A percentile compares a stretch with the other conserved stretches of the same genome.
These are phyloP conservation scores for Alcis repandata DNA, from an alignment of 2,888 invertebrate species.

Conservation along the genomic window DNA sequence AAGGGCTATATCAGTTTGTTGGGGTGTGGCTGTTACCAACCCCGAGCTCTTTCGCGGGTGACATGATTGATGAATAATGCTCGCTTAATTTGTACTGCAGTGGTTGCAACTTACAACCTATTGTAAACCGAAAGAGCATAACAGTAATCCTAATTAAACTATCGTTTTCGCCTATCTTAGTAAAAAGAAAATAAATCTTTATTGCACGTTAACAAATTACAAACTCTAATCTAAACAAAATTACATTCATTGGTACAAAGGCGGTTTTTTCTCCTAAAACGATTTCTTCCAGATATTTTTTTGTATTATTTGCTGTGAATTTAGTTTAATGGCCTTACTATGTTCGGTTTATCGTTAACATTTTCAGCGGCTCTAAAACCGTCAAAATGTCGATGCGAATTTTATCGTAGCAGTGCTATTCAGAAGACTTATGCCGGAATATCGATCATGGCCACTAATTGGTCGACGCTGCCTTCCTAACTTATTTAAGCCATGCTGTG, in stretches of 20 bases:
- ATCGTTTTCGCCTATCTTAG: no score
- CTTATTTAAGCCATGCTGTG: slow-evolving; percentile 36
- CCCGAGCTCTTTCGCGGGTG: slow-evolving; percentile 51
- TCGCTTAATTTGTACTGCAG: slow-evolving; percentile 40
- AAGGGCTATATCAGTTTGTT: slow-evolving; percentile 58
- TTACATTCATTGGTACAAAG: no score
- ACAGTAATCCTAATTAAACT: no score
- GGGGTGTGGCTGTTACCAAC: slow-evolving; percentile 65
- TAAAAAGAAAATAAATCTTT: no score
- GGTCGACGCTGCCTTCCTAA: slow-evolving; percentile 35
- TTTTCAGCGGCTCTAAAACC: no score
- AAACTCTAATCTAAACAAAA: no score
- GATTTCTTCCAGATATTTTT: neutral
- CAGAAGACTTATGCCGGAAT: slow-evolving; percentile 27
- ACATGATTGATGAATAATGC: slow-evolving; percentile 52
- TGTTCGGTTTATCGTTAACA: neutral
- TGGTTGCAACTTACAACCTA: neutral
- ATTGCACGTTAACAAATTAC: no score
- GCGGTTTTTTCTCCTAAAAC: no score
- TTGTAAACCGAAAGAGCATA: no score
- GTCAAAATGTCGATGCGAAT: slow-evolving; percentile 13
- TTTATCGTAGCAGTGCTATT: slow-evolving; percentile 6
- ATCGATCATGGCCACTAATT: slow-evolving; percentile 39
- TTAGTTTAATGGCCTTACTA: neutral
- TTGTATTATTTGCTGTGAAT: neutral